A percentile compares a stretch with the other conserved stretches of the same genome.
These are phyloP conservation scores for Boulengeromyrus knoepffleri DNA, from an alignment of 2,113 vertebrate genomes.

Conservation along the genomic window DNA sequence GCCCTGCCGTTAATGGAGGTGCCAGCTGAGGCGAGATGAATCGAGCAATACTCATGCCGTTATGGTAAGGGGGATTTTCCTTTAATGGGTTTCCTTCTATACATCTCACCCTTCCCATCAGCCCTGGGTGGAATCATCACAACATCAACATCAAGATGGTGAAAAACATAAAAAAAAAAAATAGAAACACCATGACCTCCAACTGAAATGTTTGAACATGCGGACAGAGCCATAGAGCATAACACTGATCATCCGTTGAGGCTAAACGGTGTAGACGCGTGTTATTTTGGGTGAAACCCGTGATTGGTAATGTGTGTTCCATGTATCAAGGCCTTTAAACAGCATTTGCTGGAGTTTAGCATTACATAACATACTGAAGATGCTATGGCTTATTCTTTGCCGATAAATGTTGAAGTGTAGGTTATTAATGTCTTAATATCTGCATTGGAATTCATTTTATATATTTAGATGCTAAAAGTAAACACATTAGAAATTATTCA, in stretches of 20 bases:
- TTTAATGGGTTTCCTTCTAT: conserved; percentile 32
- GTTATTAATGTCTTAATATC: neutral
- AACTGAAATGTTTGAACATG: neutral
- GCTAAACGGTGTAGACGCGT: neutral
- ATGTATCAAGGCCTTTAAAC: neutral
- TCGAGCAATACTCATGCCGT: conserved; percentile 15
- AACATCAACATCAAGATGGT: neutral
- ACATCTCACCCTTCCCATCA: conserved; percentile 23
- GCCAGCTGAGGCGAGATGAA: neutral
- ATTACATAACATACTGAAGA: neutral
- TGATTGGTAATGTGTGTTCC: neutral
- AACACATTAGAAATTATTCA: neutral
- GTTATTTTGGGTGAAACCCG: neutral
- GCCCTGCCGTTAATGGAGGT: conserved; percentile 5
- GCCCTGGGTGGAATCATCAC: conserved; percentile 22
- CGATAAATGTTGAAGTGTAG: neutral
- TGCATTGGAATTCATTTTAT: neutral
- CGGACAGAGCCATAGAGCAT: neutral
- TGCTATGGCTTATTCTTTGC: neutral
- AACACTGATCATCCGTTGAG: neutral
- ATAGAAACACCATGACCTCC: neutral
- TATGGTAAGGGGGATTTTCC: conserved; percentile 23
- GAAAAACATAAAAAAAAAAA: neutral
- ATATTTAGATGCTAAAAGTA: neutral
- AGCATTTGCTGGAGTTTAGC: neutral